phyloP scores from a whole-genome alignment of 2,113 vertebrate genomes.

The Mastomys natalensis region DNA sequence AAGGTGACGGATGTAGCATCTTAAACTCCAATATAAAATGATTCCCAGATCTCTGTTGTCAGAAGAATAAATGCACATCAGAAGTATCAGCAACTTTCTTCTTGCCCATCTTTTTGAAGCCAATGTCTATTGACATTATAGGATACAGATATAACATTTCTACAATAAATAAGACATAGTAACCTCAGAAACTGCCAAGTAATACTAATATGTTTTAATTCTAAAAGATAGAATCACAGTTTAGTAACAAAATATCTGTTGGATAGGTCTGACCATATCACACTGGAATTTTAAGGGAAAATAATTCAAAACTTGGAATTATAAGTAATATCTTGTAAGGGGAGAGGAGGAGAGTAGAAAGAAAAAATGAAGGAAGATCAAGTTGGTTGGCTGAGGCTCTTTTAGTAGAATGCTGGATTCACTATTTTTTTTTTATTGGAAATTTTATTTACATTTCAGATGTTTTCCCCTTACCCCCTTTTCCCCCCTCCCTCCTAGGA shows the following conservation, averaged over 20 bases:
- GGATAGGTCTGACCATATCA: not conserved
- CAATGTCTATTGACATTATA: not conserved
- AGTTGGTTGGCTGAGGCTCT: not conserved
- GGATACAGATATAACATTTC: not conserved
- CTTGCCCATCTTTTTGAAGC: not conserved
- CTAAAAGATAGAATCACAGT: not conserved
- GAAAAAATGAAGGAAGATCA: not conserved
- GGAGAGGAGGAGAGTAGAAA: no score
- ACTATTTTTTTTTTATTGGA: no score
- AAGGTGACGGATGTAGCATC: not conserved
- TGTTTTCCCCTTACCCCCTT: no score
- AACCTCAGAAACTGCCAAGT: not conserved
- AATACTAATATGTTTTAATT: not conserved
- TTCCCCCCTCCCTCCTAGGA: no score
- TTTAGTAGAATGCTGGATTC: not conserved
- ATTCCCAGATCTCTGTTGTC: not conserved
- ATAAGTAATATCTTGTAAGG: not conserved
- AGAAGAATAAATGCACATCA: not conserved
- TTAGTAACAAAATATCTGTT: not conserved
- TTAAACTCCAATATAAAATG: no score
- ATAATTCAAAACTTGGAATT: not conserved
- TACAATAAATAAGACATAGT: not conserved
- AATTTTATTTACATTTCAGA: no score
- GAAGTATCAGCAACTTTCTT: not conserved
- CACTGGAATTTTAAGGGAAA: not conserved